Conservation (phyloP, 2,888 invertebrate species). For the Prosapia bicincta region DNA sequence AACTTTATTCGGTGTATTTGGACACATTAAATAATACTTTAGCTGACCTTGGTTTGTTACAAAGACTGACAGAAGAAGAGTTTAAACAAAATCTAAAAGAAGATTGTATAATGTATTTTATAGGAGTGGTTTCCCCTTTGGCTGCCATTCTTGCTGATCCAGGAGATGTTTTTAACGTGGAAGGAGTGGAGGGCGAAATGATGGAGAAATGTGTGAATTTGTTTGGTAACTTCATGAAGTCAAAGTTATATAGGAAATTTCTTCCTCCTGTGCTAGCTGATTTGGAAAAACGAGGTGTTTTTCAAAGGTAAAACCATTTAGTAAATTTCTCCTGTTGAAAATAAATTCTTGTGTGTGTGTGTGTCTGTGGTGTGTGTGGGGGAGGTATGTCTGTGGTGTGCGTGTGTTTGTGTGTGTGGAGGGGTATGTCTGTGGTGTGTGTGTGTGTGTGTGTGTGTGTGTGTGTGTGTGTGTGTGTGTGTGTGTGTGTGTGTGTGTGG, state of each 20-base stretch:
- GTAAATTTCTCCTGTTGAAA: no score
- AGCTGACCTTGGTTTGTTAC: not conserved
- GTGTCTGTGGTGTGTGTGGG: no score
- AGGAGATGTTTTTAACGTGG: not conserved
- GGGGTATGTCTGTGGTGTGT: no score
- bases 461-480: no score
- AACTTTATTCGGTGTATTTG: not conserved
- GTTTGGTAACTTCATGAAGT: not conserved
- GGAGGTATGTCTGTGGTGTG: no score
- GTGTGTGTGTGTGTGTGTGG: no score
- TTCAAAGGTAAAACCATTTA: not conserved
- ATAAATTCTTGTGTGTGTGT: no score
- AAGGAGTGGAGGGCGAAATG: not conserved
- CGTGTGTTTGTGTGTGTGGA: no score
- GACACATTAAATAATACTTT: not conserved
- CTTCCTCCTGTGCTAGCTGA: not conserved
- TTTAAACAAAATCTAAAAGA: not conserved
- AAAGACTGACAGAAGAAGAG: not conserved
- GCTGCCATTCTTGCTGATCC: not conserved
- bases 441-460: no score
- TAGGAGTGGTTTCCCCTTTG: not conserved
- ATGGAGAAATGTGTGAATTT: no score
- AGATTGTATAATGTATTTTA: not conserved
- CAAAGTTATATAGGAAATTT: not conserved
- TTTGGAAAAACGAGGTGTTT: not conserved